phyloP scores from a whole-genome alignment of 1,140 invertebrate species.

The Halictus rubicundus region DNA sequence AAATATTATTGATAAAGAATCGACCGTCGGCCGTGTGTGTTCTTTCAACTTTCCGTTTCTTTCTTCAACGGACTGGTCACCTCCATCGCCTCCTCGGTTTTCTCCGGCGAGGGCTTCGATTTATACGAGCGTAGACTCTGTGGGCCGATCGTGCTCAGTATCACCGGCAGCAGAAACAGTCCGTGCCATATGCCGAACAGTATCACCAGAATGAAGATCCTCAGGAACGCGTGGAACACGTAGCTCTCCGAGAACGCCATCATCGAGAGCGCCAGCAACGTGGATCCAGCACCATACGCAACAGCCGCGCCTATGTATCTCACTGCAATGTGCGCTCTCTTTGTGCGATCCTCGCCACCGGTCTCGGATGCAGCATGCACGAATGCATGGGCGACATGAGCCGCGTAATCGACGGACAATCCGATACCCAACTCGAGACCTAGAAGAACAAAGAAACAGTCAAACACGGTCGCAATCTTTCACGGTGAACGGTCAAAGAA shows the following conservation, averaged over 20 bases:
- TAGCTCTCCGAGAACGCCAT: conserved; percentile 88
- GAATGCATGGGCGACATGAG: conserved; percentile 93
- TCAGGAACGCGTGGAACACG: conserved; percentile 90
- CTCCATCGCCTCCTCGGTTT: conserved; percentile 6
- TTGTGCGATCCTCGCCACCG: conserved; percentile 77
- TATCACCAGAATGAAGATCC: conserved; percentile 89
- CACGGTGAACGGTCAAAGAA: not conserved
- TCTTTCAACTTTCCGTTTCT: conserved; percentile 46
- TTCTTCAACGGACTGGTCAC: conserved; percentile 53
- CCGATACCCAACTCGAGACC: conserved; percentile 91
- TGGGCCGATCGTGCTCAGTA: conserved; percentile 88
- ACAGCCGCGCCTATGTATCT: conserved; percentile 90
- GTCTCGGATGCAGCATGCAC: conserved; percentile 80
- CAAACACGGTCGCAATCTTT: not conserved
- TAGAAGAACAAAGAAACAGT: conserved; percentile 41
- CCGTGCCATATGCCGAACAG: conserved; percentile 89
- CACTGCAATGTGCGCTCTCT: conserved; percentile 86
- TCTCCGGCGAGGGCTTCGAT: conserved; percentile 1
- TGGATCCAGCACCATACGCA: conserved; percentile 90
- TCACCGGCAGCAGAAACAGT: conserved; percentile 87
- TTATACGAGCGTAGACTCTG: conserved; percentile 54
- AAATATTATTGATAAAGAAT: conserved; percentile 81
- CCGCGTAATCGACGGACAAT: conserved; percentile 93
- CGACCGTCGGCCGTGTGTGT: not conserved
- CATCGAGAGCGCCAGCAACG: conserved; percentile 88